A percentile compares a stretch with the other conserved stretches of the same genome.
These are phyloP conservation scores for Cremastinae sp. DNA, from an alignment of 2,888 invertebrate genomes.

Conservation along the genomic window DNA sequence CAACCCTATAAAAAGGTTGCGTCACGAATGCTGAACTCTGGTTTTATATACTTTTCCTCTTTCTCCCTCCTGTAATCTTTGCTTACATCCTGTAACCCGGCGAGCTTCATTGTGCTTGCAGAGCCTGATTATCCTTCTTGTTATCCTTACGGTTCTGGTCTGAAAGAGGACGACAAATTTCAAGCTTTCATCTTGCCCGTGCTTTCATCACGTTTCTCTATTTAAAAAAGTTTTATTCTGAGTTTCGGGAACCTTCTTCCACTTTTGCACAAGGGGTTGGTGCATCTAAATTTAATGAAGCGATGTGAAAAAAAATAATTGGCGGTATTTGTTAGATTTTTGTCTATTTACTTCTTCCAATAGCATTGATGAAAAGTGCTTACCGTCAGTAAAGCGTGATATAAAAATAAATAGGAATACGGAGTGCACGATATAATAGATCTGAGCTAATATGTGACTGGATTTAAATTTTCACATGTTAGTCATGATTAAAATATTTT, in stretches of 20 bases:
- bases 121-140: slow-evolving; percentile 52
- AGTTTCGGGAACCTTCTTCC: not conserved
- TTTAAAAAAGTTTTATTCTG: slow-evolving; percentile 25
- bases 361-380: too few species aligned
- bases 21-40: slow-evolving; percentile 29
- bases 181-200: slow-evolving; percentile 19
- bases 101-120: slow-evolving; percentile 45
- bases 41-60: slow-evolving; percentile 5
- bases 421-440: too few species aligned
- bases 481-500: slow-evolving; percentile 39
- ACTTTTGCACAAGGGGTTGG: not conserved
- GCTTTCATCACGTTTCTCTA: slow-evolving; percentile 33
- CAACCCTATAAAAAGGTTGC: not conserved
- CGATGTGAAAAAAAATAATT: too few species aligned
- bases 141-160: slow-evolving; percentile 42
- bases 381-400: too few species aligned
- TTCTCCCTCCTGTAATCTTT: slow-evolving; percentile 18
- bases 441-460: too few species aligned
- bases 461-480: not conserved
- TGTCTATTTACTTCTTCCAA: too few species aligned
- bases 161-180: slow-evolving; percentile 1
- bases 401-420: too few species aligned
- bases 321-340: too few species aligned
- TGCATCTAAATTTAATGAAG: too few species aligned
- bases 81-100: slow-evolving; percentile 10